Conservation (phyloP, 2,797 vertebrate species). For the Chrysocyon brachyurus region DNA sequence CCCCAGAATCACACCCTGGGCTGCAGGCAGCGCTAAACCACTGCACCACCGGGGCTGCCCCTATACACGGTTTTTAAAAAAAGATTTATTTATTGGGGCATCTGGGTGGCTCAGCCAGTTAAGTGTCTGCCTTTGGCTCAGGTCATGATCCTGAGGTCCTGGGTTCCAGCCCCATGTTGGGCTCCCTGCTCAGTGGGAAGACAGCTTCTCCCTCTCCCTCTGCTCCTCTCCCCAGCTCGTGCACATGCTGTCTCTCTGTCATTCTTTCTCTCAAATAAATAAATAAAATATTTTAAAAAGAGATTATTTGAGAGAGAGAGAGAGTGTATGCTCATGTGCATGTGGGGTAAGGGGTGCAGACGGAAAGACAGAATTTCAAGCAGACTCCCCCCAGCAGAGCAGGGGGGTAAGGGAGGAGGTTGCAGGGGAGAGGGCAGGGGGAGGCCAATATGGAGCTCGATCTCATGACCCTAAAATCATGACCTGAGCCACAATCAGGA, state of each 20-base stretch:
- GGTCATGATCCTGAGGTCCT: background rate
- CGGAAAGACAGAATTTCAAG: too few species aligned
- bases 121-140: background rate
- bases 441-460: background rate
- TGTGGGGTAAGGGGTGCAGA: too few species aligned
- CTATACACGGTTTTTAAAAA: too few species aligned
- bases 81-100: background rate
- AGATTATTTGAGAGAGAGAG: background rate
- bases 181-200: background rate
- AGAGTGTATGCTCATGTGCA: accelerated
- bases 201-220: background rate
- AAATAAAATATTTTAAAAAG: background rate
- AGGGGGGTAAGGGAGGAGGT: too few species aligned
- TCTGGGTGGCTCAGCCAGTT: background rate
- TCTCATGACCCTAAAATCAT: background rate
- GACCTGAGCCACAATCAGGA: background rate
- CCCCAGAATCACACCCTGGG: too few species aligned
- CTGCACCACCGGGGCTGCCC: too few species aligned
- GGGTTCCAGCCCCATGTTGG: background rate
- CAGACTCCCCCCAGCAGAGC: too few species aligned
- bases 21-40: too few species aligned
- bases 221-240: background rate
- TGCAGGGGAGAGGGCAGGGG: background rate
- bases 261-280: background rate
- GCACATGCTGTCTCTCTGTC: background rate